Evolutionary conservation across 92 coral and sea anemone species (phyloP).

Genomic region (Epizoanthus scotinus): DNA sequence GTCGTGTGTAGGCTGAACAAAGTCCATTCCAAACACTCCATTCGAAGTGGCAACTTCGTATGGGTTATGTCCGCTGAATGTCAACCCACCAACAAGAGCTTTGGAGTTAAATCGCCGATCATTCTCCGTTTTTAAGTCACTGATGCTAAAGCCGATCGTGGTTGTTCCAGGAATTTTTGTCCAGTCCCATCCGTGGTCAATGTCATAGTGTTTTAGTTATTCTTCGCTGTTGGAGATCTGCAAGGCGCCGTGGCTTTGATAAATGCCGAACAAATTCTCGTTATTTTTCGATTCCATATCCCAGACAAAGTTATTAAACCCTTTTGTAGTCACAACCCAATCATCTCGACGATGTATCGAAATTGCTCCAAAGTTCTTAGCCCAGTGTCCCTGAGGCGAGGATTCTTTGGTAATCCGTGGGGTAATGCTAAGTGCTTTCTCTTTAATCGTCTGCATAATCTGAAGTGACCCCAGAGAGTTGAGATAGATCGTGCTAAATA

Average conservation of each 20-base stretch:
- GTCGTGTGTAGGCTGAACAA: not conserved
- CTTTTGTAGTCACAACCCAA: constrained; percentile 44
- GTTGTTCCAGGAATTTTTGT: constrained; percentile 59
- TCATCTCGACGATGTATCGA: too few species aligned
- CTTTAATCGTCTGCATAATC: constrained; percentile 42
- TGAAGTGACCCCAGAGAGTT: constrained; percentile 60
- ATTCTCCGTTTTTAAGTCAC: not conserved
- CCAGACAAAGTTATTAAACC: constrained; percentile 59
- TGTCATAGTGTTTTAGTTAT: constrained; percentile 36
- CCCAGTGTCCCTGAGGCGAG: constrained; percentile 68
- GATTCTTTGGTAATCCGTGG: constrained; percentile 16
- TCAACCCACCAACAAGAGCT: constrained; percentile 5
- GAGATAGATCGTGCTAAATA: constrained; percentile 44
- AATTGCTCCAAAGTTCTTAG: too few species aligned
- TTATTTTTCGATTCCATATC: constrained; percentile 43
- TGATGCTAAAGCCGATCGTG: not conserved
- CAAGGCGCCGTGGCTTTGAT: constrained; percentile 62
- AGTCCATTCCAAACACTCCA: constrained; percentile 29
- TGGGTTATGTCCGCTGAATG: not conserved
- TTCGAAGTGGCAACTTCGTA: not conserved
- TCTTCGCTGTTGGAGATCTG: constrained; percentile 66
- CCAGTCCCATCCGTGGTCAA: constrained; percentile 58
- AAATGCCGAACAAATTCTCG: constrained; percentile 55
- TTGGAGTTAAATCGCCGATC: not conserved
- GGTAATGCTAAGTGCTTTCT: not conserved